phyloP scores from a whole-genome alignment of 2,113 vertebrate species.

The Struthio camelus region DNA sequence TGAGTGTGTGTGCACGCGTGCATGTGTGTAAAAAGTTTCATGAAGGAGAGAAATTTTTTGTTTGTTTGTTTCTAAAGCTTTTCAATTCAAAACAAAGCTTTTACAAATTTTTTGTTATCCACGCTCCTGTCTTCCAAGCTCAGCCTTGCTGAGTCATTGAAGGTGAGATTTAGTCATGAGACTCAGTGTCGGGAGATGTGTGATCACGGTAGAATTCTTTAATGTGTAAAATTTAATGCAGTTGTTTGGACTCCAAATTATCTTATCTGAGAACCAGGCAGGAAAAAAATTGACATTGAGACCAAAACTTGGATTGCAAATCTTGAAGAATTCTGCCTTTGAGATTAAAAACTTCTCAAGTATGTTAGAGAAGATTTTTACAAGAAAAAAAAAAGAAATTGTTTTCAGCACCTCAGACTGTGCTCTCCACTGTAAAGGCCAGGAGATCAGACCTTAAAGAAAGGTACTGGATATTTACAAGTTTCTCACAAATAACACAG shows the following conservation, averaged over 20 bases:
- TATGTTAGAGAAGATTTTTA: not conserved
- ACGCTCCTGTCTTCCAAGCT: not conserved
- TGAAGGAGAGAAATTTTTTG: not conserved
- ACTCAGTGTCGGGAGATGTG: not conserved
- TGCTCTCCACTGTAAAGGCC: not conserved
- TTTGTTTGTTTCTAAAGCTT: not conserved
- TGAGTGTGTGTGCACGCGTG: not conserved
- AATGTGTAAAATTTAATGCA: not conserved
- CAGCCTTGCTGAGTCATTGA: not conserved
- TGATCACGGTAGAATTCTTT: not conserved
- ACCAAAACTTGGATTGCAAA: slow-evolving; percentile 28
- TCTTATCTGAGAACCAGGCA: slow-evolving; percentile 44
- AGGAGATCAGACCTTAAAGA: not conserved
- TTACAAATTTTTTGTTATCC: not conserved
- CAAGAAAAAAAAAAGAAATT: not conserved
- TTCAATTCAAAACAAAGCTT: not conserved
- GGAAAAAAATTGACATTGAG: slow-evolving; percentile 23
- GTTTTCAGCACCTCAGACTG: not conserved
- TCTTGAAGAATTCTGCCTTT: slow-evolving; percentile 12
- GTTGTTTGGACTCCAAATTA: slow-evolving; percentile 8
- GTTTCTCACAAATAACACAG: not conserved
- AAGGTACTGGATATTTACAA: not conserved
- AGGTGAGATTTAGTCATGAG: not conserved
- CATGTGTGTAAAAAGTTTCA: not conserved
- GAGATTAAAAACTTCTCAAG: slow-evolving; percentile 12